phyloP scores from a whole-genome alignment of 2,113 vertebrate species.

The Ceyx melanurus region DNA sequence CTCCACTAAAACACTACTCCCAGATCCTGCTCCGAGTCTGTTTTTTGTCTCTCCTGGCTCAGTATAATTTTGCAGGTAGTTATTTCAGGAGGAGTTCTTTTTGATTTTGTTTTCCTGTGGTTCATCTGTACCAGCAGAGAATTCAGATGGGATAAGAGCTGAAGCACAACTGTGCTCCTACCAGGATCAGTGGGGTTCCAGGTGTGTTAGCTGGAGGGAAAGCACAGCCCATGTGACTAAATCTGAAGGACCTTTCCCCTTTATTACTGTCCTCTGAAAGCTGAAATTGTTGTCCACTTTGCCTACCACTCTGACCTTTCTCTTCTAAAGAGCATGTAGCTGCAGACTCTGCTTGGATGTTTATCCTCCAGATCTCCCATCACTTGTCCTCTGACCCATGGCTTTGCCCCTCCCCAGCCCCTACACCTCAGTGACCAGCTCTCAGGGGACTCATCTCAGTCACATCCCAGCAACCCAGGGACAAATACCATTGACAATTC shows the following conservation, averaged over 20 bases:
- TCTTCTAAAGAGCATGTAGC: neutral
- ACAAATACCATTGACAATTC: neutral
- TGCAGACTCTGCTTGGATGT: neutral
- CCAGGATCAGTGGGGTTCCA: neutral
- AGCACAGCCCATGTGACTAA: accelerated
- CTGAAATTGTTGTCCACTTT: neutral
- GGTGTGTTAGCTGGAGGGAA: neutral
- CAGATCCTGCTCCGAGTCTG: neutral
- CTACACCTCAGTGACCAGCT: neutral
- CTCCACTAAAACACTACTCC: neutral
- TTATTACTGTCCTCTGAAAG: neutral
- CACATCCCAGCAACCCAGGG: neutral
- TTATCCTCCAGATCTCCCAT: neutral
- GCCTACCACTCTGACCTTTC: neutral
- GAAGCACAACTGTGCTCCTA: neutral
- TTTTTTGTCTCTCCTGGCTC: neutral
- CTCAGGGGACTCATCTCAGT: neutral
- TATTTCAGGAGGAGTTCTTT: neutral
- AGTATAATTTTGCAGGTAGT: neutral
- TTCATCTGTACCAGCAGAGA: neutral
- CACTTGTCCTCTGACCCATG: neutral
- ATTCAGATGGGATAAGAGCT: neutral
- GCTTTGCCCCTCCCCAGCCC: neutral
- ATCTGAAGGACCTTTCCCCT: neutral
- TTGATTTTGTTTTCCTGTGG: neutral